Conservation (phyloP, 2,113 vertebrate species). For the Larimichthys polyactis region DNA sequence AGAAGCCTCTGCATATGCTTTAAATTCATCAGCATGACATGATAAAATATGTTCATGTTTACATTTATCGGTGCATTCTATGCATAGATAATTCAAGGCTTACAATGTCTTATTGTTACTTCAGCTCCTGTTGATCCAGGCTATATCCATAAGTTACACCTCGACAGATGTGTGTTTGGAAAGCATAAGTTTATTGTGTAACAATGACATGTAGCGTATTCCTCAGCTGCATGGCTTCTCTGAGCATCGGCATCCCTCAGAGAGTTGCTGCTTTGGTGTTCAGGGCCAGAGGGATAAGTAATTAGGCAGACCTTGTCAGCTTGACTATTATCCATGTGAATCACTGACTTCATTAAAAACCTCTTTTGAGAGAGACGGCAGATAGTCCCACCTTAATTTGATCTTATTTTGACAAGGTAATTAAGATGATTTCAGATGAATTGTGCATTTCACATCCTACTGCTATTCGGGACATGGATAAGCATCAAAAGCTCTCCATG, state of each 20-base stretch:
- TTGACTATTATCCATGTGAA: conserved; percentile 57
- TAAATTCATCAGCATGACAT: conserved; percentile 21
- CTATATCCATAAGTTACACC: conserved; percentile 40
- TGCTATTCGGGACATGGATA: conserved; percentile 4
- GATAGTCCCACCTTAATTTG: conserved; percentile 54
- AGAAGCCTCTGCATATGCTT: conserved; percentile 29
- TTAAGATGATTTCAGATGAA: conserved; percentile 51
- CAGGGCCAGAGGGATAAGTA: conserved; percentile 54
- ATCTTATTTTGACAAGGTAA: conserved; percentile 55
- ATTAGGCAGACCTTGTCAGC: conserved; percentile 71
- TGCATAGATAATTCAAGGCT: conserved; percentile 52
- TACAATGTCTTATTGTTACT: conserved; percentile 22
- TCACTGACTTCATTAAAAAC: conserved; percentile 65
- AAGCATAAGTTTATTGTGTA: conserved; percentile 24
- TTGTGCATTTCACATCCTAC: conserved; percentile 26
- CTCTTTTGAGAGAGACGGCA: conserved; percentile 55
- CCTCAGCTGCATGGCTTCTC: conserved; percentile 30
- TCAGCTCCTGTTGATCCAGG: conserved; percentile 29
- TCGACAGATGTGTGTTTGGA: conserved; percentile 40
- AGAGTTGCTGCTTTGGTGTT: conserved; percentile 45
- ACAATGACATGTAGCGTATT: conserved; percentile 29
- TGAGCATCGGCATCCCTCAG: conserved; percentile 27
- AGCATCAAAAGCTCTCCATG: conserved; percentile 39
- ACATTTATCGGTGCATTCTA: conserved; percentile 28
- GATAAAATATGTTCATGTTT: conserved; percentile 53